These are phyloP conservation scores for Allygus modestus DNA, from an alignment of 2,888 invertebrate species.

Conservation along the genomic window DNA sequence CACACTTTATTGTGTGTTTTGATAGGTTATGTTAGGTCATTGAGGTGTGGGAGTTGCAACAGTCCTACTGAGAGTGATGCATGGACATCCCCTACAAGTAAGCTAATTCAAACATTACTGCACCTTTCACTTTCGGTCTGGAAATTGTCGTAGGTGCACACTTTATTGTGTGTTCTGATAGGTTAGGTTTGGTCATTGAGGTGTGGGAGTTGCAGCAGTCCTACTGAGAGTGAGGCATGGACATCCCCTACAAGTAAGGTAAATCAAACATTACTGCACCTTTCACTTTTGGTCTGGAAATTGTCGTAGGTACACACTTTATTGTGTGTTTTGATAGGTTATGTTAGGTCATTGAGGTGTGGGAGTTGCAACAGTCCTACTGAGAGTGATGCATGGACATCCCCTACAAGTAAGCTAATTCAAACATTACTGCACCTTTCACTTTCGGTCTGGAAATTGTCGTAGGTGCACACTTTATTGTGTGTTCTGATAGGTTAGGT, in stretches of 20 bases:
- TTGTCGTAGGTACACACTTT: too few species aligned
- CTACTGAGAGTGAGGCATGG: background rate
- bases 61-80: background rate
- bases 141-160: too few species aligned
- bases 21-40: too few species aligned
- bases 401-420: constrained; percentile 37
- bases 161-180: too few species aligned
- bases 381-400: background rate
- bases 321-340: too few species aligned
- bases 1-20: too few species aligned
- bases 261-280: background rate
- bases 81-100: constrained; percentile 29
- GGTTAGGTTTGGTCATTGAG: too few species aligned
- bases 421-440: too few species aligned
- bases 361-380: background rate
- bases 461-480: too few species aligned
- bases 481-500: too few species aligned
- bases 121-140: background rate
- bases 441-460: too few species aligned
- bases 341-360: background rate
- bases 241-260: constrained; percentile 43
- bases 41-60: background rate
- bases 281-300: too few species aligned
- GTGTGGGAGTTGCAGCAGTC: constrained; percentile 2
- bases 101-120: background rate